These are phyloP conservation scores for Gouania willdenowi DNA, from an alignment of 2,797 vertebrate species.

Conservation along the genomic window DNA sequence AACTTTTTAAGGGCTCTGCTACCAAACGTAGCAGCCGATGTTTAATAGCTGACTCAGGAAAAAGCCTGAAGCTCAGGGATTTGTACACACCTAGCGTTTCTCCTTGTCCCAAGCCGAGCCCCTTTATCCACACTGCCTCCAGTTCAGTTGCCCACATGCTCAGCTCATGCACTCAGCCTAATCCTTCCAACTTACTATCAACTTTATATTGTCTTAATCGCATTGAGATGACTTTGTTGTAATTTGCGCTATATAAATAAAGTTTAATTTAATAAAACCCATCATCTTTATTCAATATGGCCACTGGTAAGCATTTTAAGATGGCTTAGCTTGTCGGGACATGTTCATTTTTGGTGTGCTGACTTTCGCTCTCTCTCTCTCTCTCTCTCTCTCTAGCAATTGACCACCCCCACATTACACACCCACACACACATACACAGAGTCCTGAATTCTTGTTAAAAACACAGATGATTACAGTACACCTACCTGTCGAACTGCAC, in stretches of 20 bases:
- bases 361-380: conserved; percentile 5
- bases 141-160: conserved; percentile 13
- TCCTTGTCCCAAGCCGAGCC: conserved; percentile 48
- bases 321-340: conserved; percentile 58
- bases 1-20: no score
- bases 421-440: conserved; percentile 7
- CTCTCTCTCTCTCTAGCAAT: conserved; percentile 7
- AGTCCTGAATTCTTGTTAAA: not conserved
- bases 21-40: conserved; percentile 28
- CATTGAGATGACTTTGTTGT: no score
- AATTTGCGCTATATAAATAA: no score
- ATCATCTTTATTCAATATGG: conserved; percentile 72
- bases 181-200: conserved; percentile 36
- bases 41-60: conserved; percentile 27
- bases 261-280: no score
- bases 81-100: conserved; percentile 36
- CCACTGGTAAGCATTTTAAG: conserved; percentile 64
- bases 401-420: conserved; percentile 6
- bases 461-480: conserved; percentile 4
- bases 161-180: not conserved
- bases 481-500: conserved; percentile 4
- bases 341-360: conserved; percentile 22
- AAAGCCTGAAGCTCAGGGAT: conserved; percentile 37
- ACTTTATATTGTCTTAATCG: no score
- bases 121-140: conserved; percentile 45